Evolutionary conservation across 2,797 vertebrate genomes (phyloP), one percentile per base, ranked within the genome.

Genomic region (Anolis apletophallus): DNA sequence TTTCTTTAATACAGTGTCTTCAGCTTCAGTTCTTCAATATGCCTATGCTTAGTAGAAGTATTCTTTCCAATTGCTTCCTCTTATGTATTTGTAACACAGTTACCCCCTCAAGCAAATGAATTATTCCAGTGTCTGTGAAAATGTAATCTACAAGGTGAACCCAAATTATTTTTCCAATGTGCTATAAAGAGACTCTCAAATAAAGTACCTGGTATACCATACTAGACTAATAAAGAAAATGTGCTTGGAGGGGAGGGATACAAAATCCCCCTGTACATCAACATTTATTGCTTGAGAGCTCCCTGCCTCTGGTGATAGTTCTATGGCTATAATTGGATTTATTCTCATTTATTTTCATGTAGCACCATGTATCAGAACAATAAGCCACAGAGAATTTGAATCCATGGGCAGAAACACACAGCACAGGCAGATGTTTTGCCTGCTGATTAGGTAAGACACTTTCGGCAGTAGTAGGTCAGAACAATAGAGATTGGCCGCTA

Each of bases 61-160:
- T 73, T 81, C 13, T 11, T 89, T 61, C 40, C 9, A 0, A 0
- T 80, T 85, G 26, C 81, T 91, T 86, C 84, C 88, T 50, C 84
- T 57, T 75, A 87, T 89, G 52, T 9, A 5, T 85, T 50, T 85
- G 76, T 88, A 88, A 61, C 79, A 89, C 13, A 59, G 55, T 85
- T 46, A 87, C 11, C 68, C 61, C 87, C 52, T 79, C 17, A 55
- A 88, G 2, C 88, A 88, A 93, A 92, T 83, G 86, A 82, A 10
- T 40, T 92, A 55, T 92, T 92, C 91, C 34, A 1, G 1, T 87
- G 84, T 80, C 23, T 90, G 80, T 77, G 82, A 26, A 85, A 7
- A 10, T 81, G 32, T 64, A 68, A 84, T 4, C 14, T 46, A 16
- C 3, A 81, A 52, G 84, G 83, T 87, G 16, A 7, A 19, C 6